Conservation (phyloP, 2,797 vertebrate species). For the Sebastes diaconus region DNA sequence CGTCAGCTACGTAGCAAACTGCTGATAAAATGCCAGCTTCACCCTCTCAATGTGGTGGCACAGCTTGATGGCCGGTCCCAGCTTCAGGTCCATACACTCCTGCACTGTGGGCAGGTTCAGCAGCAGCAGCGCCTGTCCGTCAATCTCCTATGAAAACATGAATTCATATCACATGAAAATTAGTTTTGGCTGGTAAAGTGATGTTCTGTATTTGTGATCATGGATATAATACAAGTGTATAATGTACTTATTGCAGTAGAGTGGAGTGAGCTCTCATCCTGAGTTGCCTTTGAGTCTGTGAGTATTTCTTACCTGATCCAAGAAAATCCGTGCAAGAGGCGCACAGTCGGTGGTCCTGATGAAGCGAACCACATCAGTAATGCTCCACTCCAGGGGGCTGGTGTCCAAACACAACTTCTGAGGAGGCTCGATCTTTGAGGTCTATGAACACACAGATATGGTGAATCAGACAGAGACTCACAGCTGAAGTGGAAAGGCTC, state of each 20-base stretch:
- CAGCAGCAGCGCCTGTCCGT: constrained; percentile 95
- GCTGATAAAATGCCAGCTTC: constrained; percentile 98
- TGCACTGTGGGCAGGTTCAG: constrained; percentile 97
- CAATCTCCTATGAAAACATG: constrained; percentile 89
- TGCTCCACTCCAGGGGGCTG: constrained; percentile 96
- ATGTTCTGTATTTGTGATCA: background rate
- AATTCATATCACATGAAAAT: background rate
- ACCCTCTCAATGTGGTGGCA: constrained; percentile 99
- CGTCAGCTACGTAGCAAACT: constrained; percentile 91
- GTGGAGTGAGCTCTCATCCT: background rate
- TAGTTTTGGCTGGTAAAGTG: background rate
- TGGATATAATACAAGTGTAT: background rate
- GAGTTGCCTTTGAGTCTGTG: background rate
- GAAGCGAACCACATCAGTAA: constrained; percentile 94
- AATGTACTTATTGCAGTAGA: background rate
- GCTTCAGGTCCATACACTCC: constrained; percentile 99
- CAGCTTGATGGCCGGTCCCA: constrained; percentile 97
- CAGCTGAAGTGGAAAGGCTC: constrained; percentile 2
- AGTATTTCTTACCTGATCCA: constrained; percentile 90
- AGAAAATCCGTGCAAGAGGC: constrained; percentile 93
- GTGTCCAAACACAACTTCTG: constrained; percentile 94
- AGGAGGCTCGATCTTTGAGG: constrained; percentile 85
- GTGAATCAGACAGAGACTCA: constrained; percentile 22
- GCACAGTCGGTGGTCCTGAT: constrained; percentile 98
- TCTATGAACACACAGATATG: constrained; percentile 62